A percentile compares a stretch with the other conserved stretches of the same genome.
phyloP scores from a whole-genome alignment of 2,113 vertebrate species.

The Collichthys lucidus region DNA sequence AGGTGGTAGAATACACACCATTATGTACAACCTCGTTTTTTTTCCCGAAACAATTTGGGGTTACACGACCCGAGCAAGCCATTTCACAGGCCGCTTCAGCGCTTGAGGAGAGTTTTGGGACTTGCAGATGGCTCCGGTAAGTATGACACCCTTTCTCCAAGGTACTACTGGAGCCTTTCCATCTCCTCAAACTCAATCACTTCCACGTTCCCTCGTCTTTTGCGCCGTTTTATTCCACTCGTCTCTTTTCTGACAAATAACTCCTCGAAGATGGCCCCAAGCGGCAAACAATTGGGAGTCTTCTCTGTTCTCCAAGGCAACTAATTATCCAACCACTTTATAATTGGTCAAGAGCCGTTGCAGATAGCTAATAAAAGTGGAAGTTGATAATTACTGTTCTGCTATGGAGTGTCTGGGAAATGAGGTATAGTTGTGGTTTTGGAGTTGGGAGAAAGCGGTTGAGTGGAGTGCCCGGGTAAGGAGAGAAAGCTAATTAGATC shows the following conservation, averaged over 20 bases:
- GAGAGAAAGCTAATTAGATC: slow-evolving; percentile 71
- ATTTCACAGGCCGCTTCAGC: slow-evolving; percentile 52
- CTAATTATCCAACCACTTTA: slow-evolving; percentile 65
- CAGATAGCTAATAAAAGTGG: slow-evolving; percentile 67
- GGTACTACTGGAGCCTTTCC: not conserved
- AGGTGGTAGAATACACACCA: slow-evolving; percentile 46
- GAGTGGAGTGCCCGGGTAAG: slow-evolving; percentile 45
- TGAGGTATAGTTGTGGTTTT: slow-evolving; percentile 53
- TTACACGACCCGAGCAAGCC: slow-evolving; percentile 37
- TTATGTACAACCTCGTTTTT: slow-evolving; percentile 41
- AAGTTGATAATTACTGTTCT: slow-evolving; percentile 64
- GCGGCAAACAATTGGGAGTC: slow-evolving; percentile 49
- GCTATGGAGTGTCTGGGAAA: slow-evolving; percentile 49
- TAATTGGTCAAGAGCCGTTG: slow-evolving; percentile 68
- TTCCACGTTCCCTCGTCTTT: slow-evolving; percentile 10
- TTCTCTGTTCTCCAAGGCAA: slow-evolving; percentile 33
- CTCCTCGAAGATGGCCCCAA: slow-evolving; percentile 37
- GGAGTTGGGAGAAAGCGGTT: slow-evolving; percentile 33
- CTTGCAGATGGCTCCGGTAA: slow-evolving; percentile 23
- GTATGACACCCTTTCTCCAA: not conserved
- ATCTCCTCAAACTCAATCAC: slow-evolving; percentile 22
- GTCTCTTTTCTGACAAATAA: slow-evolving; percentile 51
- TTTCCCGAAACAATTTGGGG: slow-evolving; percentile 47
- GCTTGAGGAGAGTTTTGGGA: slow-evolving; percentile 10
- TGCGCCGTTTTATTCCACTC: slow-evolving; percentile 12